Evolutionary conservation across 2,797 vertebrate species (phyloP), one percentile per base, ranked within the genome.

Genomic region (Sitta carolinensis): DNA sequence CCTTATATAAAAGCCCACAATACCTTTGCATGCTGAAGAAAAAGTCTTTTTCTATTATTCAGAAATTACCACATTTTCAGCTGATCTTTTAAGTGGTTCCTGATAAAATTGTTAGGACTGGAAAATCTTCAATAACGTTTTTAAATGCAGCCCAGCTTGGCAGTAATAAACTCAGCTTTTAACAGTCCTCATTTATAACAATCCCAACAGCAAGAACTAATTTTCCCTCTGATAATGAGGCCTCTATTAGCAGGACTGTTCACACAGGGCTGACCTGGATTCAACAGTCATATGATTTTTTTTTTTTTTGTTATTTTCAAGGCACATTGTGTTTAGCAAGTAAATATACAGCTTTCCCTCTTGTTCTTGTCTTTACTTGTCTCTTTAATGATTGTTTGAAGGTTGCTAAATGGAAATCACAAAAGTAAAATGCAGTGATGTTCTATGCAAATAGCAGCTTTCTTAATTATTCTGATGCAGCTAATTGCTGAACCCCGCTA

Each of bases 21-120:
- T 83, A 78, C 76, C 79, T 91, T 95, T 96, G 50, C 57, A 54
- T 55, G 42, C 84, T 90, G 89, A 94, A 94, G 92, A 93, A 27
- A 84, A 95, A 91, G 47, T 92, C 83, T 81, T 93, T 90, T 74
- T 90, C 72, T 84, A 38, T 92, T 61, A 58, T 77, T 52, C 36
- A 95, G 81, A 96, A 93, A 87, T 95, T 80, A 73, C 91, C 61
- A 32, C 27, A 4, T 92, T 96, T 96, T 96, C 61, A 92, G 82
- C 89, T 92, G 92, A 89, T 95, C 81, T 96, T 92, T 88, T 77
- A 91, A 83, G 70, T 94, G 90, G 86, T 43, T 93, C 34, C 82
- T 95, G 87, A 94, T 93, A 96, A 95, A 95, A 96, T 94, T 95
- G 94, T 94, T 97, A 94, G 91, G 16, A 93, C 84, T 92, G 85